Percentiles rank a stretch among this genome's conserved stretches.
These are phyloP conservation scores for Aplysia californica DNA, from an alignment of 1,140 invertebrate species.

Conservation along the genomic window DNA sequence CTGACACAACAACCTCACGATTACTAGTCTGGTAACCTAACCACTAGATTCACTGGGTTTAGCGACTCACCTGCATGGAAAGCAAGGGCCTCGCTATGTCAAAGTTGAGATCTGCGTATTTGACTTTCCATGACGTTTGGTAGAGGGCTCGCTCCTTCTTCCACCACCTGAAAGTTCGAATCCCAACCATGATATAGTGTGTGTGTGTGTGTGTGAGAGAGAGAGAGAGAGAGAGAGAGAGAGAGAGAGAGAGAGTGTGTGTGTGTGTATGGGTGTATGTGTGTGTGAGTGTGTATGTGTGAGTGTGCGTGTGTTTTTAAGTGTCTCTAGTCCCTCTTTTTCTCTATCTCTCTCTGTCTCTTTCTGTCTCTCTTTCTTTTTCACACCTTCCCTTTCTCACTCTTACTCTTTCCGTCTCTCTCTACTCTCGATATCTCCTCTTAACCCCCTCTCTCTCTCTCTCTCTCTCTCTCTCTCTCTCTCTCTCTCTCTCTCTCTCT, in stretches of 20 bases:
- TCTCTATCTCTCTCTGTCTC: not conserved
- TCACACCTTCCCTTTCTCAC: not conserved
- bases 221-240: not conserved
- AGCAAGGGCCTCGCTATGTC: conserved; percentile 25
- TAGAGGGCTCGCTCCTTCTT: conserved; percentile 46
- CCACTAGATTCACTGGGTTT: no score
- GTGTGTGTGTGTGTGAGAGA: not conserved
- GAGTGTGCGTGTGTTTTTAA: no score
- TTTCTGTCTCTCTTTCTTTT: not conserved
- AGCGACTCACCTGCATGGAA: no score
- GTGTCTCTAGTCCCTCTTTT: not conserved
- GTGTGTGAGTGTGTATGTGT: no score
- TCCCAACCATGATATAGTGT: not conserved
- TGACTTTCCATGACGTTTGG: conserved; percentile 48
- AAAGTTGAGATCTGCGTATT: conserved; percentile 47
- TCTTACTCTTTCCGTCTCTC: not conserved
- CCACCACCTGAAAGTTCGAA: conserved; percentile 46
- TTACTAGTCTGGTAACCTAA: no score
- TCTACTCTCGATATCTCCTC: not conserved
- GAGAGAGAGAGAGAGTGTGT: not conserved
- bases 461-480: not conserved
- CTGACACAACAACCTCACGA: no score
- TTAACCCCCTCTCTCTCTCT: not conserved
- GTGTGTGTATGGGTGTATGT: no score
- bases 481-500: not conserved